Evolutionary conservation across 2,888 invertebrate species (phyloP), one percentile per base, ranked within the genome.

Genomic region (Sesamia inferens): DNA sequence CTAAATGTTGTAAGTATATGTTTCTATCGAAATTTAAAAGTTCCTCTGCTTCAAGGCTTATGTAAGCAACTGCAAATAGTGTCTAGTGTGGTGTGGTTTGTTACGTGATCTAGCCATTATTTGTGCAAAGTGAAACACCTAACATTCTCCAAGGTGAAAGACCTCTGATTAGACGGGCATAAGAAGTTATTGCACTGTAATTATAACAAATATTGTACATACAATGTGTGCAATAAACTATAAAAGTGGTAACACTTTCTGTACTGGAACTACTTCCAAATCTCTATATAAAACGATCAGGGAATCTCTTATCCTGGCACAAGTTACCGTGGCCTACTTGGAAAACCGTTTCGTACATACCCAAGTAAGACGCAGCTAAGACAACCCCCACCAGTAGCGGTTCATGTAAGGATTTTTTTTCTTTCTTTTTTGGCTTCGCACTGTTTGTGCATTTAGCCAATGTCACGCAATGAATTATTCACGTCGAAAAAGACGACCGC

Each of bases 131-230:
- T 70, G 77, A 85, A 85, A 85, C 80, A 76, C 70, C 79, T 73
- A 80, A 80, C 80, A 86, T 81, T 85, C 81, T 74, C 79, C 51
- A 62, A 71, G 85, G 83, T 86, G 81, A 85, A 86, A 62, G 83
- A 69, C 72, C 85, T 72, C 44, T 70, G 76, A 81, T 82, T 79
- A 62, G 68, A 70, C 19, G 61, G 64, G 22, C 39, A 19, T 24
- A 44, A 10, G n/a, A 61, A 31, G 24, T 55, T 19, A 47, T 22
- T 42, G 47, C 42, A 64, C 3, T 58, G 54, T 19, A 11, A 54
- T 14, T n/a, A 16, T 31, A n/a, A 10, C 19, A 19, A 16, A 24
- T 44, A 22, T 47, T 64, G 8, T 47, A 47, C 13, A 7, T 64
- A 47, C 19, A 48, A 8, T 3, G 19, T 13, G 64, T 47, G 8